Base-by-base conservation (phyloP, 1,140 invertebrate species). In the Polypedilum vanderplanki region DNA sequence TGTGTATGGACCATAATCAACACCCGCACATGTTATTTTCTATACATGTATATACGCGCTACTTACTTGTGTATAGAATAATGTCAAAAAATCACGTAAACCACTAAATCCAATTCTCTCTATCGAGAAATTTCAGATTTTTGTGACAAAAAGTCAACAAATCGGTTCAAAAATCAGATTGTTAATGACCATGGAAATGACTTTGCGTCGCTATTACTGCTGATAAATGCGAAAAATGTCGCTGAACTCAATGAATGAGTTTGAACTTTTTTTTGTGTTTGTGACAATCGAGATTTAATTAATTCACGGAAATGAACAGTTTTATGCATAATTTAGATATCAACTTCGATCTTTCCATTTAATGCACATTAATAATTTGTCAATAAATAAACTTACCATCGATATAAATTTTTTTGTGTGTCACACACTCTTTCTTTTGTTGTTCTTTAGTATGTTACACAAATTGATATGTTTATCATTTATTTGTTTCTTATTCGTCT, bases 171-270 rank as follows among this genome's bases (percentile, higher is more conserved):
- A 33, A 33, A 33, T 33, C 24, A 33, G 24, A 3, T 33, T 33
- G 24, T 33, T 33, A 33, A 33, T 33, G 24, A 3, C 5, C 24
- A 33, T 33, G 24, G 5, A 33, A 33, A 33, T 33, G n/a, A n/a
- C 5, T 33, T 33, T 33, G 1, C 5, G 24, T 33, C 24, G 24
- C 24, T 33, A 15, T 57, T 57, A 57, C 12, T 57, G 46, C 46
- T 57, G 46, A 57, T 57, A 57, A 57, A 57, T 57, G 46, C 46
- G n/a, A 57, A 57, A 57, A 57, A 46, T 46, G 46, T 57, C 46
- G 15, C 46, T n/a, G 46, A 57, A 57, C 46, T 57, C 12, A 57
- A 15, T 4, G 15, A 57, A n/a, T 12, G 12, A 46, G 9, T 46
- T n/a, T n/a, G 46, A 57, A 3, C 15, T 15, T 46, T n/a, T n/a